Evolutionary conservation across 2,888 invertebrate species (phyloP), one percentile per base, ranked within the genome.

Genomic region (Xestoiulus laeticollis): DNA sequence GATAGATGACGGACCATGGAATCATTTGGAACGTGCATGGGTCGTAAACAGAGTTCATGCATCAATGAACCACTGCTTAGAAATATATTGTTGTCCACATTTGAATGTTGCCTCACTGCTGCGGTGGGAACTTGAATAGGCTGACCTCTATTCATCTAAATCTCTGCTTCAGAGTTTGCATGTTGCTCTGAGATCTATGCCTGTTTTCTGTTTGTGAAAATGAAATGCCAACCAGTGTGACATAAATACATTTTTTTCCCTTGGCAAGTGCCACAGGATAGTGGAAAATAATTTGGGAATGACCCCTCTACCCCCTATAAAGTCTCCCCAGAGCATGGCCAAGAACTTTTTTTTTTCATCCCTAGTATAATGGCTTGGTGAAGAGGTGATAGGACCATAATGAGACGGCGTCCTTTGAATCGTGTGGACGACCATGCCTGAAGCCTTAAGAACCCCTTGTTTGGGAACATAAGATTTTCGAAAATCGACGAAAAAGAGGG

Each of bases 381-480:
- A 68, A 68, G 68, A 68, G 68, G 68, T 68, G 68, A 68, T 68
- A 68, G 68, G 68, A 68, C 68, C 68, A 68, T 68, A 68, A 68
- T 68, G 68, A 68, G 68, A 22, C 68, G 68, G 68, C 68, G 68
- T 26, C 68, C 68, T 68, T 68, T 68, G 68, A 68, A 68, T 8
- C n/a, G 68, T n/a, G n/a, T 68, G 68, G 26, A 68, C 10, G 68
- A 68, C 68, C 68, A 26, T 26, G 68, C 68, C 68, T 68, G 68
- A 22, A 68, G 68, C 68, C 26, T 68, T 26, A 68, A 68, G 68
- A 68, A 68, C 68, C 26, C 68, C 68, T 68, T 68, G 68, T 68
- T 68, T 68, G 22, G 68, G 68, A 68, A 26, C 26, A 68, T 68
- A 26, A 68, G 68, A 26, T 68, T 68, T 68, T 68, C 22, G 26